These are phyloP conservation scores for Agonopterix subpropinquella DNA, from an alignment of 2,888 invertebrate genomes.

Conservation along the genomic window DNA sequence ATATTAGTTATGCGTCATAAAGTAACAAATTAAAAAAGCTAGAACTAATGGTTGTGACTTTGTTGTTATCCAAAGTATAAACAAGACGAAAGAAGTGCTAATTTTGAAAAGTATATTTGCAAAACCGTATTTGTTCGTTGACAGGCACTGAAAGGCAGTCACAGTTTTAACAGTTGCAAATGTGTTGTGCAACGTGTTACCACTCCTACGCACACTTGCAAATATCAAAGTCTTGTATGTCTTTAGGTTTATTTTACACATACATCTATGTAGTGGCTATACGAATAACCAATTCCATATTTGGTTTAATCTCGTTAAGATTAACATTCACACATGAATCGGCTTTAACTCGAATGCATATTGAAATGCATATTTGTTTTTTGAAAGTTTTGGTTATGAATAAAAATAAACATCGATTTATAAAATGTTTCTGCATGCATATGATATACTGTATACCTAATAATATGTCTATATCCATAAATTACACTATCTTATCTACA, in stretches of 20 bases:
- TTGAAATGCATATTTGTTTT: too few species aligned
- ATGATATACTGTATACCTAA: too few species aligned
- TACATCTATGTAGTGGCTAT: not conserved
- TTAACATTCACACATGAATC: constrained; percentile 5
- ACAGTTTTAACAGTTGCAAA: constrained; percentile 18
- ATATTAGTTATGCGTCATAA: constrained; percentile 6
- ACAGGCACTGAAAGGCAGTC: constrained; percentile 21
- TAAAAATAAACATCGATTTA: too few species aligned
- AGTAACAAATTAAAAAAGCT: constrained; percentile 7
- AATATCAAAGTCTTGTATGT: not conserved
- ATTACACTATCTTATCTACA: too few species aligned
- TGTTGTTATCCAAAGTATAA: constrained; percentile 3
- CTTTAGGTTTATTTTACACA: not conserved
- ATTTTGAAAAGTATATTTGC: constrained; percentile 16
- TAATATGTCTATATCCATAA: too few species aligned
- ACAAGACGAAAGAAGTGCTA: constrained; percentile 17
- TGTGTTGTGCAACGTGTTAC: constrained; percentile 7
- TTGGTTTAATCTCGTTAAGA: constrained; percentile 2
- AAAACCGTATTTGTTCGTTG: constrained; percentile 20
- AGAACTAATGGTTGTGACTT: constrained; percentile 18
- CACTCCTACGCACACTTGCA: not conserved
- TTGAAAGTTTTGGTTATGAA: too few species aligned
- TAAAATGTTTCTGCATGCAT: too few species aligned
- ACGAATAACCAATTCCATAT: not conserved
- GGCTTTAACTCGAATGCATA: not conserved